Percentiles rank a stretch among this genome's conserved stretches.
Evolutionary conservation across 2,113 vertebrate genomes (phyloP).

Genomic region (Rhinolophus ferrumequinum): DNA sequence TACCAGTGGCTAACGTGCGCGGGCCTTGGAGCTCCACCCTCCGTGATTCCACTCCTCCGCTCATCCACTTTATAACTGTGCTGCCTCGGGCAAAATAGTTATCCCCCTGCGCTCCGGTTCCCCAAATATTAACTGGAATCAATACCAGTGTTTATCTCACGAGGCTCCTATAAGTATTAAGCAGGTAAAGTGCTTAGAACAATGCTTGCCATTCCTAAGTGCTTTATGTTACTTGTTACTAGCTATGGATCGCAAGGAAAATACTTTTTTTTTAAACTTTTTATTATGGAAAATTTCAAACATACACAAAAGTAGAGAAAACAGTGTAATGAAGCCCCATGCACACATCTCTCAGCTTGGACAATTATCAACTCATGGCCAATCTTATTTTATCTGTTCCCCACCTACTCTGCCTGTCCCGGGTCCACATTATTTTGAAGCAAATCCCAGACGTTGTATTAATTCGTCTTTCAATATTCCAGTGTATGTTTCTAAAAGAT

Average conservation of each 20-base stretch:
- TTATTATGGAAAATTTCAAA: neutral
- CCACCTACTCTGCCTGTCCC: neutral
- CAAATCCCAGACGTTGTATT: neutral
- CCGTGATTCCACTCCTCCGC: neutral
- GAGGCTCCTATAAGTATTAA: neutral
- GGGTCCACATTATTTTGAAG: neutral
- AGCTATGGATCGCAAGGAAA: neutral
- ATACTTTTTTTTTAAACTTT: neutral
- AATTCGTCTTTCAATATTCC: neutral
- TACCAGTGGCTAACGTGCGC: neutral
- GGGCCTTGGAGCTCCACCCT: neutral
- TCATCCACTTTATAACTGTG: neutral
- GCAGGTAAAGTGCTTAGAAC: neutral
- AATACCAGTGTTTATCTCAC: neutral
- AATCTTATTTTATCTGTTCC: neutral
- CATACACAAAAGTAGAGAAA: neutral
- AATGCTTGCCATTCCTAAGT: neutral
- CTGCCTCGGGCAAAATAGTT: neutral
- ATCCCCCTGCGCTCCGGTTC: neutral
- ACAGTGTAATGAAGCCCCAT: neutral
- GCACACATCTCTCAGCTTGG: neutral
- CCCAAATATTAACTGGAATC: neutral
- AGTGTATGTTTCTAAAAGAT: neutral
- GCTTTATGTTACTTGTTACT: neutral
- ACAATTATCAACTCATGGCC: neutral